Percentiles rank a stretch among this genome's conserved stretches.
These are phyloP conservation scores for Marmota flaviventris DNA, from an alignment of 2,113 vertebrate species.

Conservation along the genomic window DNA sequence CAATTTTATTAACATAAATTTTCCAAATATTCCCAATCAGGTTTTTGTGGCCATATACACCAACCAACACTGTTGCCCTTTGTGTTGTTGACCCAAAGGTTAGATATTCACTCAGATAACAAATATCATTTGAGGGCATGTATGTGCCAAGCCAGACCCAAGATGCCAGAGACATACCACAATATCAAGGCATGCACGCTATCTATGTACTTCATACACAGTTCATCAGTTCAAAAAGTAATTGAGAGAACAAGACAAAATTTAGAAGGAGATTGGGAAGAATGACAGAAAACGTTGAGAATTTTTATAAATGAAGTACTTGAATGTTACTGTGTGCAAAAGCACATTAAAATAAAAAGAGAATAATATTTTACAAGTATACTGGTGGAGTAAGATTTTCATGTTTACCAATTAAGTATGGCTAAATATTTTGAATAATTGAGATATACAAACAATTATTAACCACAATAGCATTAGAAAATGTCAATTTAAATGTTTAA, in stretches of 20 bases:
- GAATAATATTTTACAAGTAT: neutral
- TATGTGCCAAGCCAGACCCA: neutral
- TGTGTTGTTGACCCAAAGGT: neutral
- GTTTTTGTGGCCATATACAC: neutral
- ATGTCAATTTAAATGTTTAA: conserved; percentile 24
- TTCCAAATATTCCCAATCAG: neutral
- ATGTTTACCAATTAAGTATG: neutral
- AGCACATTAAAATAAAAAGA: neutral
- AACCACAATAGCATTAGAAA: neutral
- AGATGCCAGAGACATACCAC: rapidly evolving
- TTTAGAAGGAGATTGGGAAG: neutral
- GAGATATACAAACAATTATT: neutral
- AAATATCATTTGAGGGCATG: neutral
- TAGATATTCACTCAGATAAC: neutral
- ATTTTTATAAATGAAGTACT: neutral
- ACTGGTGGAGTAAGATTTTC: neutral
- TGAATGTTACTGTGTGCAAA: neutral
- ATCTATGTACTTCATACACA: rapidly evolving
- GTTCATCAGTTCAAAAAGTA: neutral
- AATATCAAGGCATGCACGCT: rapidly evolving
- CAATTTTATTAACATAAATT: neutral
- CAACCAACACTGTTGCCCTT: neutral
- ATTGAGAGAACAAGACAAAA: neutral
- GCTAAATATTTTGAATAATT: neutral
- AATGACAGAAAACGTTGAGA: rapidly evolving